phyloP scores from a whole-genome alignment of 2,113 vertebrate species.

The Isurus oxyrinchus region DNA sequence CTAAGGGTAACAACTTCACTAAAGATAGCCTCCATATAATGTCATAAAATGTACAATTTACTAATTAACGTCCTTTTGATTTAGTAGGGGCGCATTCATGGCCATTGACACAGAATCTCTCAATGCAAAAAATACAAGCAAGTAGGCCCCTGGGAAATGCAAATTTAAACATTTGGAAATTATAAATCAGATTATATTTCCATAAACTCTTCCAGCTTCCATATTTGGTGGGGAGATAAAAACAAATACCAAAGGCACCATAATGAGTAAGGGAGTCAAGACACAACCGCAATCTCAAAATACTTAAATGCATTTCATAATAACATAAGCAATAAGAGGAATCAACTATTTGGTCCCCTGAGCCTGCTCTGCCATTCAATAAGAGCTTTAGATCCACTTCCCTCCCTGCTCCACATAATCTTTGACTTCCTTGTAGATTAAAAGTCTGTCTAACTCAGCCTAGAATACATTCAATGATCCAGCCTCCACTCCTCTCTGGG shows the following conservation, averaged over 20 bases:
- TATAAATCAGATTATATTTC: neutral
- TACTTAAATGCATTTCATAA: neutral
- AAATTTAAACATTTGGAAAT: neutral
- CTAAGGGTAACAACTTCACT: neutral
- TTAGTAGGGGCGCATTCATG: neutral
- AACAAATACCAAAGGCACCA: neutral
- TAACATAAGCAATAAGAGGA: no score
- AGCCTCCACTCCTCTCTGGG: no score
- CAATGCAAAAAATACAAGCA: neutral
- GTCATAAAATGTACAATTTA: neutral
- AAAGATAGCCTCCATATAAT: neutral
- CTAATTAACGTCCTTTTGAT: neutral
- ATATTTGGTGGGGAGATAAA: neutral
- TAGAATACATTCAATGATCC: no score
- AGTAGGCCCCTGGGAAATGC: neutral
- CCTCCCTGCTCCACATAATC: no score
- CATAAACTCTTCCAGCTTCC: neutral
- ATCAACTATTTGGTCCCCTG: no score
- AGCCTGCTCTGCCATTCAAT: no score
- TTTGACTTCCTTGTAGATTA: no score
- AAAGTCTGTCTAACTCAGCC: no score
- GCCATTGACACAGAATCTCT: neutral
- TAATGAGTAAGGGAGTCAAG: neutral
- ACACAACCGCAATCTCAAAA: neutral
- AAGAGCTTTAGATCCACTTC: no score